A percentile compares a stretch with the other conserved stretches of the same genome.
Evolutionary conservation across 2,888 invertebrate genomes (phyloP).

Genomic region (Tortrix viridana): DNA sequence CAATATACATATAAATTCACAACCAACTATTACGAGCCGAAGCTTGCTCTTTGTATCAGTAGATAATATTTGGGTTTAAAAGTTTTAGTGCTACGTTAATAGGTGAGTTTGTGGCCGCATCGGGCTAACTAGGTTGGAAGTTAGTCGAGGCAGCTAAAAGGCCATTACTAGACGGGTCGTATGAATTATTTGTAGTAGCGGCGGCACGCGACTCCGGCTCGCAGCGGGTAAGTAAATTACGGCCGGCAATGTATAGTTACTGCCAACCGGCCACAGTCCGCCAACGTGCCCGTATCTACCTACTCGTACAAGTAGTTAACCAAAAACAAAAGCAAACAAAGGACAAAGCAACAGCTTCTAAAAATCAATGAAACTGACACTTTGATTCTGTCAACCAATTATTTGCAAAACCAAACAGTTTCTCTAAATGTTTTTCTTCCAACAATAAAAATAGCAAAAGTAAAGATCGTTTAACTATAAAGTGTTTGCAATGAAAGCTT

Average conservation of each 20-base stretch:
- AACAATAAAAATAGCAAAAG: too few species aligned
- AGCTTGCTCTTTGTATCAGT: constrained; percentile 22
- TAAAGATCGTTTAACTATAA: too few species aligned
- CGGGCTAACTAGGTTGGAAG: constrained; percentile 74
- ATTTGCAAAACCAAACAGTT: too few species aligned
- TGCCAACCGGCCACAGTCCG: constrained; percentile 29
- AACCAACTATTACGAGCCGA: constrained; percentile 2
- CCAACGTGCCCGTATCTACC: neutral
- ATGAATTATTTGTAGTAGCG: constrained; percentile 79
- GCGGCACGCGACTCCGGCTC: constrained; percentile 62
- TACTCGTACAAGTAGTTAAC: neutral
- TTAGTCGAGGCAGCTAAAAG: constrained; percentile 77
- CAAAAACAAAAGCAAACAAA: neutral
- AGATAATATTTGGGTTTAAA: constrained; percentile 40
- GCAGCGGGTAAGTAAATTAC: constrained; percentile 38
- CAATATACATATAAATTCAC: neutral
- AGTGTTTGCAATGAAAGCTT: neutral
- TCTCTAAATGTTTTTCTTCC: too few species aligned
- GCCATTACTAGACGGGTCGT: constrained; percentile 74
- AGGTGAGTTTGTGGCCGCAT: constrained; percentile 67
- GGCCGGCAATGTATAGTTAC: constrained; percentile 28
- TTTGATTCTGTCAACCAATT: too few species aligned
- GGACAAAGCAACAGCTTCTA: neutral
- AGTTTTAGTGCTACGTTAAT: constrained; percentile 66
- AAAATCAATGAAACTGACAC: neutral